Evolutionary conservation across 2,888 invertebrate genomes (phyloP).

Genomic region (Cantharis nigra): DNA sequence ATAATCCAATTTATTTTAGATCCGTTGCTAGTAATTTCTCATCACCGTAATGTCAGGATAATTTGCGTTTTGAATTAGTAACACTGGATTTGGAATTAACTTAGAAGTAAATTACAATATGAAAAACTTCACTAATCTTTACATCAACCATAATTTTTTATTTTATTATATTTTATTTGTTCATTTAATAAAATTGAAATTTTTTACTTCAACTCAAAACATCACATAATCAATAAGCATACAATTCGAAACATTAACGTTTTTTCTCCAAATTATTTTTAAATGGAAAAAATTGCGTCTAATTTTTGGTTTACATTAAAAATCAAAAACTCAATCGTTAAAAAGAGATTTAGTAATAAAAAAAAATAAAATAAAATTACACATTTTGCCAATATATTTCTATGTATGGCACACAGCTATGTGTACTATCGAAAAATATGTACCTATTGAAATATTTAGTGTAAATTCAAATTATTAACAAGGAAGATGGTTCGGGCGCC

Average conservation of each 20-base stretch:
- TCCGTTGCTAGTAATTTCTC: constrained; percentile 8
- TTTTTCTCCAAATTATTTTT: not conserved
- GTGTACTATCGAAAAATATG: not conserved
- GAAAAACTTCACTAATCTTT: not conserved
- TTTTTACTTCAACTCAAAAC: not conserved
- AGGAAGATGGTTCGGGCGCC: not conserved
- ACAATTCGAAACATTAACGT: not conserved
- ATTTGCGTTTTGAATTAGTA: constrained; percentile 13
- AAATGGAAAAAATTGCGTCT: not conserved
- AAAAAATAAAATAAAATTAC: not conserved
- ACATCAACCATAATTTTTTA: not conserved
- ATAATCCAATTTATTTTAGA: constrained; percentile 22
- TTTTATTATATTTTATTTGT: not conserved
- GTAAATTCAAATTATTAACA: not conserved
- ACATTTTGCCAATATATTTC: not conserved
- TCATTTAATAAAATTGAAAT: not conserved
- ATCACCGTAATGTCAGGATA: constrained; percentile 6
- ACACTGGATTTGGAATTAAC: constrained; percentile 2
- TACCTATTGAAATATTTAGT: not conserved
- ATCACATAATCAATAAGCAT: not conserved
- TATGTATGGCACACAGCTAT: not conserved
- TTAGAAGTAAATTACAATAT: constrained; percentile 1
- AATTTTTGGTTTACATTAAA: not conserved
- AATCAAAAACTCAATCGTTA: not conserved
- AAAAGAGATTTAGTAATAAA: too few species aligned